Conservation (phyloP, 1,140 invertebrate genomes). For the Chymomyza costata region DNA sequence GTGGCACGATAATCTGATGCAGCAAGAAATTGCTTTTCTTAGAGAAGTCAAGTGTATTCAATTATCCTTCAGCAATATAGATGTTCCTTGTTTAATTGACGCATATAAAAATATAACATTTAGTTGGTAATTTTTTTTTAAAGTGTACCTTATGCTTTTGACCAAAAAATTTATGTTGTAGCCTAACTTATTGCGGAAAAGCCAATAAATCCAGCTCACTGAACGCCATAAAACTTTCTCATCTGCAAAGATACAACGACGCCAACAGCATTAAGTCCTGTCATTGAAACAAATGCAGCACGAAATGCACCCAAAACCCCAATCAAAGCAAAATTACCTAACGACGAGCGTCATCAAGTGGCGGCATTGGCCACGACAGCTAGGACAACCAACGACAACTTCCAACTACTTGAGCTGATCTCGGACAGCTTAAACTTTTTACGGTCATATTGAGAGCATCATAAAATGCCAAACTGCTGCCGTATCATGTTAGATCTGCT, state of each 20-base stretch:
- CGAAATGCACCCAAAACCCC: constrained; percentile 60
- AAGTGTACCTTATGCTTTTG: constrained; percentile 5
- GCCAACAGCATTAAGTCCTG: constrained; percentile 33
- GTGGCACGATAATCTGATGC: no score
- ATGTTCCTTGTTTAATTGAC: no score
- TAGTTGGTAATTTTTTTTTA: not conserved
- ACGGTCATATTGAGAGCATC: constrained; percentile 55
- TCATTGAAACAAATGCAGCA: constrained; percentile 71
- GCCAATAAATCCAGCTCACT: constrained; percentile 23
- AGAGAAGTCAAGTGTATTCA: no score
- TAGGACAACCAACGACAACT: constrained; percentile 7
- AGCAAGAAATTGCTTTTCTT: no score
- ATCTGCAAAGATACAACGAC: not conserved
- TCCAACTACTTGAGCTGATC: constrained; percentile 57
- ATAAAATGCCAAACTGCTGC: constrained; percentile 46
- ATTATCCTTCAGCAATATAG: no score
- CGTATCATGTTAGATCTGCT: constrained; percentile 28
- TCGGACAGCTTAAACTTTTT: constrained; percentile 65
- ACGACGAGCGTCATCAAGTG: constrained; percentile 64
- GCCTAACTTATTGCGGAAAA: not conserved
- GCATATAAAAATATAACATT: no score
- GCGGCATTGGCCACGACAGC: constrained; percentile 12
- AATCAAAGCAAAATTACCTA: constrained; percentile 71
- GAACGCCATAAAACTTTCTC: no score
- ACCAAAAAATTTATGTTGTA: not conserved